Evolutionary conservation across 2,888 invertebrate species (phyloP), one percentile per base, ranked within the genome.

Genomic region (Ernsta delagoae): DNA sequence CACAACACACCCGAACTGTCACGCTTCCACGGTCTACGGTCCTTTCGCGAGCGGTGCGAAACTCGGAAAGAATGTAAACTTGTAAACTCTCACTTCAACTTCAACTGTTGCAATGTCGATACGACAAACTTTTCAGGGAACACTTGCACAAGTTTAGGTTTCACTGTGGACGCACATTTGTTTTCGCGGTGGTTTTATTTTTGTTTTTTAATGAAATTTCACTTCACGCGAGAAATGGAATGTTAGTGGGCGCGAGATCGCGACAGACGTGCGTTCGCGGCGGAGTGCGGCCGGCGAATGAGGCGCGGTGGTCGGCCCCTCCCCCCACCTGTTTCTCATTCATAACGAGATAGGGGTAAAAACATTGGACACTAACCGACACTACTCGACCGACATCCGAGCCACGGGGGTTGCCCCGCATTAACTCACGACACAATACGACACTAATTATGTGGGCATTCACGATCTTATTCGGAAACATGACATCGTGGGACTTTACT

Each of bases 121-220:
- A 31, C 31, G 75, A 75, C 73, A 78, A 79, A 78, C 74, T 79
- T 76, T 85, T 82, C 85, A 82, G 82, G 81, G 81, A 83, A 76
- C 89, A 89, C 89, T 82, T 83, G 83, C 88, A 90, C 89, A 84
- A 85, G 84, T 87, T 88, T 81, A 86, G 76, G 86, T 89, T 89
- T 86, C 92, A 93, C 92, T 90, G 81, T 89, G 81, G 82, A 83
- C 79, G 87, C 85, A 83, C 89, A 90, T 92, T 90, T 89, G 91
- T 87, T 89, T 87, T 85, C 81, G 85, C 79, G 83, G 83, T 79
- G 83, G 83, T 82, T 85, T 80, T 80, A 79, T 85, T 80, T 80
- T 79, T 82, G 83, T 81, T 79, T 53, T 53, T 53, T 31, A 31
- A 83, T 85, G 78, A 89, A 86, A 88, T 90, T 90, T 91, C 88